phyloP scores from a whole-genome alignment of 1,140 invertebrate genomes.

The Drosophila elegans region DNA sequence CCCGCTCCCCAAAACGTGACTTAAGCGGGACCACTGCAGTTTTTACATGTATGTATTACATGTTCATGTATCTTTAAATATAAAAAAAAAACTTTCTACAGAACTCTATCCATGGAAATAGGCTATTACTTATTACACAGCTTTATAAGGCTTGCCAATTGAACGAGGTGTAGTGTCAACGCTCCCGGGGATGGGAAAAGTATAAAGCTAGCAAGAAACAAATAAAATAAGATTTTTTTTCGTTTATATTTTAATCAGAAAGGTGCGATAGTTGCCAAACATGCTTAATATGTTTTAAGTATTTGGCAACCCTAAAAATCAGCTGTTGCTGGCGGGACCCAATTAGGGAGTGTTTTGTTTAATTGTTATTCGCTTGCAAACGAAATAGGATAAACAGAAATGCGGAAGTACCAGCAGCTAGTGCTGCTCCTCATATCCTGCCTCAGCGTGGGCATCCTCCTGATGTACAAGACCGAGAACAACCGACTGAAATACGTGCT shows the following conservation, averaged over 20 bases:
- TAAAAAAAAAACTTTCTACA: too few species aligned
- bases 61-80: too few species aligned
- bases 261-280: neutral
- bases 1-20: too few species aligned
- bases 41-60: too few species aligned
- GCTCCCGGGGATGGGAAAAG: too few species aligned
- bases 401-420: slow-evolving; percentile 90
- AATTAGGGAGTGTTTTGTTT: slow-evolving; percentile 26
- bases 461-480: slow-evolving; percentile 90
- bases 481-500: slow-evolving; percentile 89
- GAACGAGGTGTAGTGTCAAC: too few species aligned
- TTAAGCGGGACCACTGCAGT: too few species aligned
- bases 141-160: too few species aligned
- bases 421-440: slow-evolving; percentile 87
- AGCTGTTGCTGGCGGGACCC: slow-evolving; percentile 19
- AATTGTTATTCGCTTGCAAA: slow-evolving; percentile 16
- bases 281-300: neutral
- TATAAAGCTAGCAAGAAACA: too few species aligned
- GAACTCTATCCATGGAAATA: too few species aligned
- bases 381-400: slow-evolving; percentile 60
- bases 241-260: neutral
- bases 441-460: slow-evolving; percentile 87
- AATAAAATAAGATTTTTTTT: too few species aligned
- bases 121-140: too few species aligned
- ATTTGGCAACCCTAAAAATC: slow-evolving; percentile 9